A percentile compares a stretch with the other conserved stretches of the same genome.
These are phyloP conservation scores for Sparus aurata DNA, from an alignment of 2,797 vertebrate species.

Conservation along the genomic window DNA sequence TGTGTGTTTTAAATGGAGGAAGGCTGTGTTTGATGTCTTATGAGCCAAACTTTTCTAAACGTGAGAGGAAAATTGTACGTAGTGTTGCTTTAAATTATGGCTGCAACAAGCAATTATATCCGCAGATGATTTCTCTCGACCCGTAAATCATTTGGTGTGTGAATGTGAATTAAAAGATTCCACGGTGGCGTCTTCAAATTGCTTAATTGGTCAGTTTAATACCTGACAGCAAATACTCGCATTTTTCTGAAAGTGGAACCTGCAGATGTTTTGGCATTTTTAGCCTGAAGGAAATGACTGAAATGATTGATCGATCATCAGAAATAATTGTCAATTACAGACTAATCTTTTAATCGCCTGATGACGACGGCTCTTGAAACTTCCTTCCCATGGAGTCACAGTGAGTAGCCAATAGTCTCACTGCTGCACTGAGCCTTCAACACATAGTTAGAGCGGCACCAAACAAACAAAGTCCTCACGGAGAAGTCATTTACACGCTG, in stretches of 20 bases:
- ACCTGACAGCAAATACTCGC: background rate
- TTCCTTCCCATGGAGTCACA: conserved; percentile 34
- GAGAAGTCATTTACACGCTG: conserved; percentile 44
- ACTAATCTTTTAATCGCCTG: background rate
- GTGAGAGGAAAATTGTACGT: background rate
- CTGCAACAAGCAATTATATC: background rate
- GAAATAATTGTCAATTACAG: conserved; percentile 1
- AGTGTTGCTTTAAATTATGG: background rate
- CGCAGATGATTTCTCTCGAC: background rate
- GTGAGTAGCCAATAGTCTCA: background rate
- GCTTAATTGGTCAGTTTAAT: background rate
- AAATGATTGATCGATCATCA: background rate
- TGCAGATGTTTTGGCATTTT: conserved; percentile 19
- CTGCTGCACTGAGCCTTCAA: conserved; percentile 32
- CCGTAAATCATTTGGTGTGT: background rate
- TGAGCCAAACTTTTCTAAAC: background rate
- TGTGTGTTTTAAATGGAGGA: background rate
- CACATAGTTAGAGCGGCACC: conserved; percentile 11
- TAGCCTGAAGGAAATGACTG: background rate
- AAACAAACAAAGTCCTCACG: conserved; percentile 12
- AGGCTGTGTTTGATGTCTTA: background rate
- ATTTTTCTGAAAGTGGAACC: background rate
- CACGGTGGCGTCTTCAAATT: background rate
- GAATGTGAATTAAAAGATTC: too few species aligned
- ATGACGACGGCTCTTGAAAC: conserved; percentile 24